Base-by-base conservation (phyloP, 92 coral and sea anemone genomes). In the Hydrozoanthus gracilis region DNA sequence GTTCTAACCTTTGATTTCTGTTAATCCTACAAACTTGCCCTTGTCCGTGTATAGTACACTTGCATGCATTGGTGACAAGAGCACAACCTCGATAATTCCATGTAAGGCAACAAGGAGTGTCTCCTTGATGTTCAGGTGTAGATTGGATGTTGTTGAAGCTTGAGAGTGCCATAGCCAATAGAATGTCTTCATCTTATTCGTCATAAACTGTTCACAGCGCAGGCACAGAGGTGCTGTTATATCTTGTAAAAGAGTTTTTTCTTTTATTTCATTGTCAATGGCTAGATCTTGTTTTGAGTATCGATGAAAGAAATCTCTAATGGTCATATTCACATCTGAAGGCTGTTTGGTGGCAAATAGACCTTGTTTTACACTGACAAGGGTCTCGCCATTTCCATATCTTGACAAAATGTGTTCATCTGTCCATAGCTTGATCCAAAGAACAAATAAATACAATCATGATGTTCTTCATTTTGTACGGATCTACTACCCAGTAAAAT, bases 141-240 rank as follows among this genome's bases (percentile, higher is more conserved):
- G 77, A 66, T 69, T 79, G 17, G 87, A 66, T 8, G 92, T 10
- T 16, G 73, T 46, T 49, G 89, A 69, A 13, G 83, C 54, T 4
- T 79, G 13, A 4, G 48, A 48, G 18, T 62, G 83, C 52, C 50
- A 65, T 18, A 86, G 73, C 87, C 87, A 89, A 73, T 51, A 86
- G 0, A 16, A 78, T 4, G 82, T 82, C 76, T 73, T 39, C 71
- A 86, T 72, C 11, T 52, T 74, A 27, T 67, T 64, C 61, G 79
- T 80, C 61, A 89, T 73, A 10, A 27, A 27, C 2, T 89, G 87
- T 12, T 61, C 76, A 62, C 92, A 89, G 56, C 87, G 86, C 66
- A 86, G 46, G 62, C 92, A 89, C 46, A 86, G 83, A 66, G 92
- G 92, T 61, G 83, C 87, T 11, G 72, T 73, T 15, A 89, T 65